These are phyloP conservation scores for Chaetophractus vellerosus DNA, from an alignment of 2,797 vertebrate species.

Conservation along the genomic window DNA sequence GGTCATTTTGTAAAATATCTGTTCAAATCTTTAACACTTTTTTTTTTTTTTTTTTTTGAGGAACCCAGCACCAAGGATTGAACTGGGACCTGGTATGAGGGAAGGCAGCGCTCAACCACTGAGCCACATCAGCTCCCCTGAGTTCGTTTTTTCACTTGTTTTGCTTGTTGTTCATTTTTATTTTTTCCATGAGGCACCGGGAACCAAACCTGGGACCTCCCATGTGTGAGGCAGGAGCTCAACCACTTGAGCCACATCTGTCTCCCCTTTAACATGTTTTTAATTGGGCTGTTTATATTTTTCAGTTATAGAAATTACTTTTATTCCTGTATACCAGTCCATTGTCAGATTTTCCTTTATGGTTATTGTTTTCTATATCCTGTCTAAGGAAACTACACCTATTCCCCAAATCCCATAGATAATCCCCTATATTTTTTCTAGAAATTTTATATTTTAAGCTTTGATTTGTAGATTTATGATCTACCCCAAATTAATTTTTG, in stretches of 20 bases:
- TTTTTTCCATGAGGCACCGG: no score
- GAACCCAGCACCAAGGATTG: no score
- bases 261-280: neutral
- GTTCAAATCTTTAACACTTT: neutral
- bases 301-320: neutral
- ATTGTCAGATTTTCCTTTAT: neutral
- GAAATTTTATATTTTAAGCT: neutral
- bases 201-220: no score
- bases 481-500: constrained; percentile 18
- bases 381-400: neutral
- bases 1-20: neutral
- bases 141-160: no score
- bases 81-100: no score
- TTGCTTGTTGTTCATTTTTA: no score
- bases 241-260: no score
- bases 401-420: neutral
- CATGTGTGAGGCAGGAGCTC: no score
- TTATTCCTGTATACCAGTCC: neutral
- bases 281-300: neutral
- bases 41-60: neutral
- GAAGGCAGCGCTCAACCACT: no score
- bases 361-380: neutral
- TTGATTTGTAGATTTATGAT: neutral
- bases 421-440: neutral
- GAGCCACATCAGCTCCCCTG: no score